Conservation (phyloP, 2,113 vertebrate genomes). For the Oxyruncus cristatus region DNA sequence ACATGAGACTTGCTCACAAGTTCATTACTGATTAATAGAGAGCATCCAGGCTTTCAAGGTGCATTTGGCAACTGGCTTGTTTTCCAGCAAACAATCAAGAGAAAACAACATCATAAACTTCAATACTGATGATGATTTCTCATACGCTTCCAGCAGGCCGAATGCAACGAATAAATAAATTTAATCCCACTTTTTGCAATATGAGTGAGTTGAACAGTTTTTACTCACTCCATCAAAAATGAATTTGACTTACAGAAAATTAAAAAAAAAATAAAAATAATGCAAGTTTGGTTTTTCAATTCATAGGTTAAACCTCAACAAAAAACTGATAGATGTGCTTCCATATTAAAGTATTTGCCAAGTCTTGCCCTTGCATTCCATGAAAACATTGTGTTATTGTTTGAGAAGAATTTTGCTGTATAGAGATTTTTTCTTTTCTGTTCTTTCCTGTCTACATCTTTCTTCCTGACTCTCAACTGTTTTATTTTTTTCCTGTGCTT, state of each 20-base stretch:
- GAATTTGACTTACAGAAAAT: neutral
- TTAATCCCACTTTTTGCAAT: neutral
- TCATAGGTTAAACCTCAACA: neutral
- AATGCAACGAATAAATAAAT: neutral
- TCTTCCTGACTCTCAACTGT: conserved; percentile 76
- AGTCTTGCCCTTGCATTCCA: conserved; percentile 47
- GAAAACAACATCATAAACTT: neutral
- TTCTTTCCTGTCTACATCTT: conserved; percentile 76
- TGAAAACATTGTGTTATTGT: conserved; percentile 63
- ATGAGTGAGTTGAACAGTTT: neutral
- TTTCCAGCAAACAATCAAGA: neutral
- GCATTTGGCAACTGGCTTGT: neutral
- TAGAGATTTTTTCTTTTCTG: conserved; percentile 68
- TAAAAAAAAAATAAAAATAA: neutral
- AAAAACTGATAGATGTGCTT: conserved; percentile 43
- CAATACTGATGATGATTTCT: neutral
- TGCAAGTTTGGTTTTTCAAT: neutral
- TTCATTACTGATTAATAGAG: neutral
- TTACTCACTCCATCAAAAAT: neutral
- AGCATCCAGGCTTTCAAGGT: neutral
- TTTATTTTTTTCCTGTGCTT: conserved; percentile 85
- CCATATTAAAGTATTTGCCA: neutral
- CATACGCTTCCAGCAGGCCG: neutral
- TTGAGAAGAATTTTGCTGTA: conserved; percentile 63
- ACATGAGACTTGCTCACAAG: neutral